Evolutionary conservation across 2,888 invertebrate species (phyloP), one percentile per base, ranked within the genome.

Genomic region (Parthenolecanium corni): DNA sequence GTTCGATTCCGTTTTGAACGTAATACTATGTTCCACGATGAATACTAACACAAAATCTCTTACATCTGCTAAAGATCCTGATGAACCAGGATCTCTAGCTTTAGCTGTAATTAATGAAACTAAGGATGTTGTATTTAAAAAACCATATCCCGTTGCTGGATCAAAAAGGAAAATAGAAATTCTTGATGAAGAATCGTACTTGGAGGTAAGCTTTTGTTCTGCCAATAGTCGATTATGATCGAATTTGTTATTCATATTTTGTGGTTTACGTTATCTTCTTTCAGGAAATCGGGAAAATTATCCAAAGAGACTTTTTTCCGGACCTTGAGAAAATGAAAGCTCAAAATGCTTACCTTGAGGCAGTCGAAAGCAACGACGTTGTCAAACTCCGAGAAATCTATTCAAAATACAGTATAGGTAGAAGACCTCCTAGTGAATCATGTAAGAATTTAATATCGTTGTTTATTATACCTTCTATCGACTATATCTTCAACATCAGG

Each of bases 261-360:
- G n/a, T 12, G n/a, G 40, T n/a, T 40, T 1, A 40, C 12, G 12
- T 2, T 64, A 54, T 53, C 53, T 64, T 64, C 23, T 71, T 77
- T n/a, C n/a, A 89, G 82, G 85, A 87, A 72, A 83, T 98, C 73
- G 89, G 91, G 23, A 88, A 89, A 73, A 97, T 98, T 58, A 96
- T 98, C 68, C 91, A 96, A 72, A 81, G 95, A 67, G 97, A 98
- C 72, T 98, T 95, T 72, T 98, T 92, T 72, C 98, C 98, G 0
- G 95, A 97, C 73, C 75, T 98, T 66, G 89, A 90, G 67, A 93
- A 89, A 72, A 74, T 97, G 36, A 85, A 86, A 69, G 93, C 92
- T 0, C 93, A 95, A 72, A 89, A 89, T 74, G 91, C 90, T 66
- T 96, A 90, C 72, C 76, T 95, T 51, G 92, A 94, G 68, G 97